Evolutionary conservation across 2,888 invertebrate species (phyloP), one percentile per base, ranked within the genome.

Genomic region (Geophilus truncorum): DNA sequence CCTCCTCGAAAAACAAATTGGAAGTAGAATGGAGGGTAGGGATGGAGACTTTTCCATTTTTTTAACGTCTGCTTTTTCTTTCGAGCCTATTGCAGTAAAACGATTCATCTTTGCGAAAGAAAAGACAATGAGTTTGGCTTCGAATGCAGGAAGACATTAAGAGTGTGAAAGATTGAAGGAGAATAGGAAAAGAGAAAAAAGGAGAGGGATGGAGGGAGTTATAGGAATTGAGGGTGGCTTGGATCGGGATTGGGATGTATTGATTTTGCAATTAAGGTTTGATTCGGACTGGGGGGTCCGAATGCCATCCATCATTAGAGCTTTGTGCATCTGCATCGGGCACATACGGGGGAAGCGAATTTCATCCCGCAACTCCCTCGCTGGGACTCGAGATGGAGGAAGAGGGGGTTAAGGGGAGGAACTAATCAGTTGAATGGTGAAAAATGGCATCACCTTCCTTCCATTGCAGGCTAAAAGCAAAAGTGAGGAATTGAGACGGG

Each of bases 71-170:
- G 76, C 80, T 77, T 81, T 21, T 80, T 80, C 81, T 75, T 80
- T 81, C 75, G 81, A 81, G 82, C 82, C 82, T 85, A 85, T 84
- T 85, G 84, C 84, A 85, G 86, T 85, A 86, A 85, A 85, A 86
- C 84, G 85, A 80, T 80, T 80, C 80, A 57, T 45, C 80, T 77
- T 79, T 80, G 84, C 84, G 85, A 84, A 85, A 85, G 85, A 85
- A 84, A 85, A 84, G 84, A 84, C 51, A 77, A 45, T 80, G 32
- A 62, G 30, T 23, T 40, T 81, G 75, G 62, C 51, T 45, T 78
- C 62, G 25, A 79, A 21, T 77, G 80, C 23, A 62, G 77, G 80
- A 81, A 62, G 77, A 32, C 76, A 51, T 78, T 80, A 78, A 78
- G 70, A 81, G 75, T 75, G 45, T 45, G 80, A 81, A 77, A 80